Percentiles rank a stretch among this genome's conserved stretches.
Conservation (phyloP, 1,140 invertebrate species). For the Drosophila kohkoa region DNA sequence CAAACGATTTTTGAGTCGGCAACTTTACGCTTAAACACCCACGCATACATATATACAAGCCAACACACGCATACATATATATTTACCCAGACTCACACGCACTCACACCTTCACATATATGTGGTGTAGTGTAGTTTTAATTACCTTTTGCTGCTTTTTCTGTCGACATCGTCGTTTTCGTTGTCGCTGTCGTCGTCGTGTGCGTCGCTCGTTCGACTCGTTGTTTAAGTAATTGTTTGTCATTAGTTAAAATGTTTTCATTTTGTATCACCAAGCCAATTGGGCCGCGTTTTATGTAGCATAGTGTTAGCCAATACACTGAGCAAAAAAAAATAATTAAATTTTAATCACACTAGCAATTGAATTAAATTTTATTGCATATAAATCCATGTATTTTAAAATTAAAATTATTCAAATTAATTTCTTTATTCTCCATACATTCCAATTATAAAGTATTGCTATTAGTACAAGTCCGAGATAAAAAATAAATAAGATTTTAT, state of each 20-base stretch:
- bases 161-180: slow-evolving; percentile 52
- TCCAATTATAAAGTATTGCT: too few species aligned
- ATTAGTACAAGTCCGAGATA: too few species aligned
- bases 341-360: too few species aligned
- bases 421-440: too few species aligned
- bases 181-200: slow-evolving; percentile 41
- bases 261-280: slow-evolving; percentile 55
- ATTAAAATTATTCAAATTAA: too few species aligned
- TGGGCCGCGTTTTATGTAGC: slow-evolving; percentile 32
- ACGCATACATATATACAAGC: slow-evolving; percentile 9
- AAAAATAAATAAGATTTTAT: too few species aligned
- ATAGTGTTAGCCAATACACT: slow-evolving; percentile 28
- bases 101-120: slow-evolving; percentile 16
- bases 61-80: slow-evolving; percentile 6
- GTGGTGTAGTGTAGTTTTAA: slow-evolving; percentile 67
- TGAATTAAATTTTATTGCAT: too few species aligned
- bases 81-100: slow-evolving; percentile 17
- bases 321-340: slow-evolving; percentile 6
- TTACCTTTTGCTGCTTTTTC: slow-evolving; percentile 61
- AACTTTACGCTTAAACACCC: slow-evolving; percentile 75
- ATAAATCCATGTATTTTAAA: too few species aligned
- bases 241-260: slow-evolving; percentile 83
- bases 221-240: slow-evolving; percentile 82
- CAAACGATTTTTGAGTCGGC: slow-evolving; percentile 69
- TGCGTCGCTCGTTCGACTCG: slow-evolving; percentile 56